Percentiles rank a stretch among this genome's conserved stretches.
Conservation (phyloP, 2,888 invertebrate genomes). For the Mythimna pallens region DNA sequence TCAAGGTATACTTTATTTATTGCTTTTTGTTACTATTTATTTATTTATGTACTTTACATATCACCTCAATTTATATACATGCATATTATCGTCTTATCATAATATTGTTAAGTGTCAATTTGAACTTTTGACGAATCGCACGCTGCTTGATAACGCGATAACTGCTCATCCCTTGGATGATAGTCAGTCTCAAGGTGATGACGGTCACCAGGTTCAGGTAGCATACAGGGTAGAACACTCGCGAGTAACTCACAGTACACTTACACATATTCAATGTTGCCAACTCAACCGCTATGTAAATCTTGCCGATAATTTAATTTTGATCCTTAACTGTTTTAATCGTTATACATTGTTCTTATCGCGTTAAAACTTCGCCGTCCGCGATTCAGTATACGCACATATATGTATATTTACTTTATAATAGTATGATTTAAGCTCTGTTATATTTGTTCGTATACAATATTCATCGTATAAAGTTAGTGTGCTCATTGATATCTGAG, state of each 20-base stretch:
- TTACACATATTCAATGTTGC: conserved; percentile 27
- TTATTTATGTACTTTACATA: conserved; percentile 87
- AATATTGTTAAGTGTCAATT: conserved; percentile 74
- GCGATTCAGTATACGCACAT: conserved; percentile 78
- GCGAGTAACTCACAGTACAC: conserved; percentile 41
- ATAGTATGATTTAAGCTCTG: conserved; percentile 88
- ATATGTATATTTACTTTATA: conserved; percentile 79
- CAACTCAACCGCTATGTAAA: conserved; percentile 19
- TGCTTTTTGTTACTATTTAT: conserved; percentile 88
- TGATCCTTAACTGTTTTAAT: conserved; percentile 63
- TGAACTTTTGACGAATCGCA: conserved; percentile 79
- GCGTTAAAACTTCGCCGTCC: conserved; percentile 56
- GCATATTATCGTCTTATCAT: conserved; percentile 70
- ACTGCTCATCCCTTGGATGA: conserved; percentile 75
- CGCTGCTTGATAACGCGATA: conserved; percentile 69
- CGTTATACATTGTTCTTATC: conserved; percentile 65
- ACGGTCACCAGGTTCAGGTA: conserved; percentile 28
- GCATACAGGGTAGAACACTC: conserved; percentile 40
- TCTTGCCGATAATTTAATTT: conserved; percentile 27
- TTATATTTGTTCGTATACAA: conserved; percentile 90
- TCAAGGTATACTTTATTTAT: conserved; percentile 91
- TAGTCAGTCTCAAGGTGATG: conserved; percentile 82
- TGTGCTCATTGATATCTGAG: conserved; percentile 79
- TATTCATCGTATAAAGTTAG: conserved; percentile 81
- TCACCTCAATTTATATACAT: conserved; percentile 88